Base-by-base conservation (phyloP, 2,888 invertebrate species). In the Drosophila subsilvestris region DNA sequence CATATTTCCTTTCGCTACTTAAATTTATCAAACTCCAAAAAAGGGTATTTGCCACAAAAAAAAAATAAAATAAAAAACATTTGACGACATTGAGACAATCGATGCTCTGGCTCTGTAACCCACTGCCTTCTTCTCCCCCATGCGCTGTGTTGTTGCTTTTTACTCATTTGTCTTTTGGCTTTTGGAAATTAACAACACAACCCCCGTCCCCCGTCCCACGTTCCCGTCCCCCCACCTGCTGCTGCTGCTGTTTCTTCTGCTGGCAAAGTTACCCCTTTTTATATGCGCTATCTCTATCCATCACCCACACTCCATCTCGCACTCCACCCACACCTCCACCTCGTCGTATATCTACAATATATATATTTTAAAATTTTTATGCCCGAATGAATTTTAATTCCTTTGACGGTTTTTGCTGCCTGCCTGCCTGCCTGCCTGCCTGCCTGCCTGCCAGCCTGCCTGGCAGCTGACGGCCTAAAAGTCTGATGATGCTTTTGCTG, bases 311-410 rank as follows among this genome's bases (percentile, higher is more conserved):
- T 57, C 56, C 59, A 61, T 55, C 50, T 59, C 53, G 12, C 37
- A 51, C 42, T 17, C 18, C 29, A 29, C 49, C 17, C 55, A 18
- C 69, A 25, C 25, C 5, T 1, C 25, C 25, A 25, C 25, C 1
- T 6, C 66, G 78, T 9, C 48, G 7, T 53, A 20, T 59, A 29
- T 57, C 49, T 58, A 53, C 51, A 27, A 66, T 72, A 68, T 81
- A 88, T 88, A 91, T 89, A 90, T 89, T 88, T 91, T 89, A 89
- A 90, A 91, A 91, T 91, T 91, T 91, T 90, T 91, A 85, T 90
- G 90, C 91, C 89, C 90, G 90, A 91, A 89, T 90, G 91, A 90
- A 81, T 91, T 91, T 91, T 91, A 91, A 91, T 91, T 91, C 90
- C 91, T 91, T 91, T 91, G 90, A 91, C 90, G 89, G 80, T 71